phyloP scores from a whole-genome alignment of 2,797 vertebrate genomes.

The Dendrocincla fuliginosa region DNA sequence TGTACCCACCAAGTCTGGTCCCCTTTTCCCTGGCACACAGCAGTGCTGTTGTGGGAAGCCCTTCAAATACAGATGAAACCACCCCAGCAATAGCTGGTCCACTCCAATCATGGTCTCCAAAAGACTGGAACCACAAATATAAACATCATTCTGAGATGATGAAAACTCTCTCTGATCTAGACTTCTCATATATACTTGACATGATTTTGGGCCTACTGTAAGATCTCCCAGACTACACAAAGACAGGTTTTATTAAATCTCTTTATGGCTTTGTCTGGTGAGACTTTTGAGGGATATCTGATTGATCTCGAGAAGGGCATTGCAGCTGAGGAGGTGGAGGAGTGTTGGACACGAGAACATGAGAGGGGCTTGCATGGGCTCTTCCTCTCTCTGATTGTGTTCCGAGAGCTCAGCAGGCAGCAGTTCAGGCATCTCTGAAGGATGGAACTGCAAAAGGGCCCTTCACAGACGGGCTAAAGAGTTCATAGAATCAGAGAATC shows the following conservation, averaged over 20 bases:
- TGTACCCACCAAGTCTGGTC: background rate
- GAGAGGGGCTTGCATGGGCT: background rate
- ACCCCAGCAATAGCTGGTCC: background rate
- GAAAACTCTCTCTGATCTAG: background rate
- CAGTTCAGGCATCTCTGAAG: background rate
- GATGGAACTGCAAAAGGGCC: background rate
- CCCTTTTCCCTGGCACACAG: too few species aligned
- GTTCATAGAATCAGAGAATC: background rate
- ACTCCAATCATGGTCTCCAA: background rate
- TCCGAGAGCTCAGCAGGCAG: background rate
- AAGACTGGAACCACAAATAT: background rate
- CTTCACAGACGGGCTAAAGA: background rate
- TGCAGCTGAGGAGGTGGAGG: background rate
- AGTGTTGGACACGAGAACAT: accelerated
- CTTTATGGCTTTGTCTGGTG: background rate
- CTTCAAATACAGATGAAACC: background rate
- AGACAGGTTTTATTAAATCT: background rate
- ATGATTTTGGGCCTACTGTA: background rate
- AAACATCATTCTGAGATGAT: accelerated
- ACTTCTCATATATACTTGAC: background rate
- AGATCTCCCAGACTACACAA: background rate
- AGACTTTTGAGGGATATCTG: background rate
- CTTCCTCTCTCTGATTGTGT: background rate
- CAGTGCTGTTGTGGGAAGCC: background rate
- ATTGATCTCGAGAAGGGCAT: background rate